phyloP scores from a whole-genome alignment of 2,113 vertebrate species.

The Cranoglanis bouderius region DNA sequence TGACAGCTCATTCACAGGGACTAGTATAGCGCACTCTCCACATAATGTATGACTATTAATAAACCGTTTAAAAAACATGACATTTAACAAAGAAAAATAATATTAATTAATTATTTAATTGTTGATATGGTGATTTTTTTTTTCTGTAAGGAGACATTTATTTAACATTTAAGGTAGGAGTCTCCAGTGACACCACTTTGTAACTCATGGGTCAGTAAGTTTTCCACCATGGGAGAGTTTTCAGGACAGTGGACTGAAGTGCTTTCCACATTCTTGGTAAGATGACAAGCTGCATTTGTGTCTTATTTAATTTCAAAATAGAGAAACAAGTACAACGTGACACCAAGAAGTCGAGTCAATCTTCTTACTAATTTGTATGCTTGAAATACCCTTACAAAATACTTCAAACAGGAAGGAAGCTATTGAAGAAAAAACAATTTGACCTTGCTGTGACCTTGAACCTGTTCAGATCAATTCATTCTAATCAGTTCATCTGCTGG shows the following conservation, averaged over 20 bases:
- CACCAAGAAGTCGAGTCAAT: neutral
- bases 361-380: neutral
- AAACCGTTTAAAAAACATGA: neutral
- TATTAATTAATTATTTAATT: too few relatives aligned
- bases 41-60: neutral
- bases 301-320: neutral
- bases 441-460: neutral
- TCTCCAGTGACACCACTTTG: neutral
- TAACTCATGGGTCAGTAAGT: neutral
- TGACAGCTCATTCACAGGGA: too few relatives aligned
- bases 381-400: neutral
- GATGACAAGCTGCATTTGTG: neutral
- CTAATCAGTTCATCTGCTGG: neutral
- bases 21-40: too few relatives aligned
- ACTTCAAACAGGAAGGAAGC: neutral
- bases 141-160: neutral
- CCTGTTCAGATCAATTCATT: neutral
- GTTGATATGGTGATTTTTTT: neutral
- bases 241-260: neutral
- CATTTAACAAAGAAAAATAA: neutral
- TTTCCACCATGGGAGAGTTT: neutral
- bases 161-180: neutral
- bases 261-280: neutral
- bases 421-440: neutral
- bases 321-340: neutral